Evolutionary conservation across 2,113 vertebrate genomes (phyloP), one percentile per base, ranked within the genome.

Genomic region (Brienomyrus brachyistius): DNA sequence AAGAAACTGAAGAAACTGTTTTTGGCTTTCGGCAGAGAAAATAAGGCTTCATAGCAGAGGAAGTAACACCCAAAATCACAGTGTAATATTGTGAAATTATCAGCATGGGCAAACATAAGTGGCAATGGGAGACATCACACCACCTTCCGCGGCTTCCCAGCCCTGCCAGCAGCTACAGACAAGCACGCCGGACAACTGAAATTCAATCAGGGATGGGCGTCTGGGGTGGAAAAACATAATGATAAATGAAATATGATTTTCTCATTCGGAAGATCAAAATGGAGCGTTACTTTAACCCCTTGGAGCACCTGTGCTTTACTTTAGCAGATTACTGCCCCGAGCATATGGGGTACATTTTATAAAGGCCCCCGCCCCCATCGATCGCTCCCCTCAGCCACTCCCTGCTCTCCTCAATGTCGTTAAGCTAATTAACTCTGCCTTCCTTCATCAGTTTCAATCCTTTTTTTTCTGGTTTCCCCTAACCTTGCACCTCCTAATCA

Each of bases 351-450:
- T 13, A 35, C 5, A 48, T 48, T 56, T 21, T 23, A 85, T 87
- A 59, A 51, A 83, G 77, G 89, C 90, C 91, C 88, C 90, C 82
- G 40, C 90, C 91, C 91, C 88, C 90, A 83, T 88, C 87, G 82
- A 91, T 91, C 88, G 50, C 66, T 23, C 90, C 88, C 91, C 89
- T 48, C 74, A 19, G 92, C 92, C 89, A 89, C 92, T 93, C 93
- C 93, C 91, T 48, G 2, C 40, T 92, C 91, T 93, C 92, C 93
- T 91, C 88, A 93, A 93, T 95, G 94, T 92, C 94, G 94, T 95
- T 95, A 95, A 92, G 92, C 93, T 95, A 95, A 96, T 96, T 94
- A 95, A 94, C 92, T 93, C 91, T 92, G 91, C 89, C 91, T 88
- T 91, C 91, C 90, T 90, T 77, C 87, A 88, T 91, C 92, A 92